phyloP scores from a whole-genome alignment of 2,888 invertebrate species.

The Margaritifera margaritifera region DNA sequence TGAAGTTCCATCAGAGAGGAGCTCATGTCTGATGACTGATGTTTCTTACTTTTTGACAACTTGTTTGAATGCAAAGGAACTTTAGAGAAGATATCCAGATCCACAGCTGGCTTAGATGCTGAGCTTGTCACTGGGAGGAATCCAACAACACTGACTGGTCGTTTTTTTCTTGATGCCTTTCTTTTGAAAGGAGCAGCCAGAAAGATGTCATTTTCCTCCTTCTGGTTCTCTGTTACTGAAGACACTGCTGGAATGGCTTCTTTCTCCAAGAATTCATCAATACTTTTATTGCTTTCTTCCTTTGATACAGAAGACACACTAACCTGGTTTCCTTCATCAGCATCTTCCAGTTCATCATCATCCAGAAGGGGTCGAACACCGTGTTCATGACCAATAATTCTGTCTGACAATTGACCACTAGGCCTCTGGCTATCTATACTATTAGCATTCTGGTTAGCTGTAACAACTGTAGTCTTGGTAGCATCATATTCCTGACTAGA shows the following conservation, averaged over 20 bases:
- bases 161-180: slow-evolving; percentile 46
- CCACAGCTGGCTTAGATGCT: slow-evolving; percentile 20
- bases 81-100: slow-evolving; percentile 33
- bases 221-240: slow-evolving; percentile 24
- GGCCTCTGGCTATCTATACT: slow-evolving; percentile 19
- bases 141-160: slow-evolving; percentile 31
- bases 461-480: slow-evolving; percentile 26
- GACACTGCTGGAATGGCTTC: slow-evolving; percentile 26
- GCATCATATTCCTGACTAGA: slow-evolving; percentile 42
- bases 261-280: not conserved
- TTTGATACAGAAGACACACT: slow-evolving; percentile 8
- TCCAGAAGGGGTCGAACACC: slow-evolving; percentile 84
- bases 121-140: slow-evolving; percentile 25
- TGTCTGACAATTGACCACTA: slow-evolving; percentile 46
- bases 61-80: slow-evolving; percentile 39
- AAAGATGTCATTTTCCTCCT: slow-evolving; percentile 58
- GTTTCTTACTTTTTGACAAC: slow-evolving; percentile 24
- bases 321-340: slow-evolving; percentile 38
- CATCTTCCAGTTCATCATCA: slow-evolving; percentile 81
- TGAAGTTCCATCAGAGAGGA: no score
- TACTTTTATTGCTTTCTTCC: not conserved
- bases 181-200: slow-evolving; percentile 68
- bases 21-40: slow-evolving; percentile 12
- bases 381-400: slow-evolving; percentile 83
- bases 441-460: slow-evolving; percentile 11